These are phyloP conservation scores for Athripsodes cinereus DNA, from an alignment of 2,888 invertebrate genomes.

Conservation along the genomic window DNA sequence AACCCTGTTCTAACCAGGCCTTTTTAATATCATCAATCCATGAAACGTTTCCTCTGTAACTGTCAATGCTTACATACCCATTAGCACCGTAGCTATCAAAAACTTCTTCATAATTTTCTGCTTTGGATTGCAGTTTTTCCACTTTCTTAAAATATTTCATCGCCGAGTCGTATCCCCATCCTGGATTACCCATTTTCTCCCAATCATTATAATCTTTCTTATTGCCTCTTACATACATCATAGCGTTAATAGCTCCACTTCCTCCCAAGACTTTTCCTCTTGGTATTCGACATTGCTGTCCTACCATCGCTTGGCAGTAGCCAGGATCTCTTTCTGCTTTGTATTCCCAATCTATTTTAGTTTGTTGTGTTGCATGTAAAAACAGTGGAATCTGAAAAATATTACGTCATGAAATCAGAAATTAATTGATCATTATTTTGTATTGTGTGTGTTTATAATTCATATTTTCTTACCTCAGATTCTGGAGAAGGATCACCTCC, in stretches of 20 bases:
- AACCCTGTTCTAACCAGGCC: conserved; percentile 42
- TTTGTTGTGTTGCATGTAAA: conserved; percentile 34
- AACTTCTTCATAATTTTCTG: conserved; percentile 29
- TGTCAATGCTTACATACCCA: conserved; percentile 41
- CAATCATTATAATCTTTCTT: conserved; percentile 50
- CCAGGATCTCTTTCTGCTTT: conserved; percentile 41
- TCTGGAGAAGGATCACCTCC: conserved; percentile 51
- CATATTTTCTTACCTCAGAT: conserved; percentile 4
- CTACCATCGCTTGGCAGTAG: conserved; percentile 40
- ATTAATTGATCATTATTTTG: not conserved
- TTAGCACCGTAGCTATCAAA: conserved; percentile 36
- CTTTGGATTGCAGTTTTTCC: conserved; percentile 37
- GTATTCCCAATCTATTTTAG: conserved; percentile 51
- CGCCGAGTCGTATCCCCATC: conserved; percentile 51
- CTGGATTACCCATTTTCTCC: conserved; percentile 46
- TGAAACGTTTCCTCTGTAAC: conserved; percentile 30
- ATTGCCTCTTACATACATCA: conserved; percentile 56
- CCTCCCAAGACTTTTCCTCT: conserved; percentile 62
- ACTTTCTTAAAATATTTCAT: conserved; percentile 46
- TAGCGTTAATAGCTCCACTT: conserved; percentile 54
- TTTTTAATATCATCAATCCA: conserved; percentile 34
- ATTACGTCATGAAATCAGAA: not conserved
- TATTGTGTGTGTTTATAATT: not conserved
- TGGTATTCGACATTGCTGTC: conserved; percentile 49
- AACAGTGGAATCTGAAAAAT: conserved; percentile 38